Conservation (phyloP, 2,113 vertebrate genomes). For the Burhinus oedicnemus region DNA sequence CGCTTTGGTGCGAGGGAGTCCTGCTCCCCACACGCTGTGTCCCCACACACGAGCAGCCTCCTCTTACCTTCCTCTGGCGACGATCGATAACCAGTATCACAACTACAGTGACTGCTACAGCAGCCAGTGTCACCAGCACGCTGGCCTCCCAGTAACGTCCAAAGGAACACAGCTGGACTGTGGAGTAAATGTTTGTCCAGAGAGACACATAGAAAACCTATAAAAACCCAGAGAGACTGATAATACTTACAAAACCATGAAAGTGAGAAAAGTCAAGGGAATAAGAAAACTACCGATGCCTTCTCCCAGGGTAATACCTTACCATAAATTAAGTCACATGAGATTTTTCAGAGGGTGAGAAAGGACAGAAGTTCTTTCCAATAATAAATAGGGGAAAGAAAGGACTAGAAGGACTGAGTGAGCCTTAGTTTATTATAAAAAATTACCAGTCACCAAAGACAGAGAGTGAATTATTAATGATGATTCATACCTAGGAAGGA, state of each 20-base stretch:
- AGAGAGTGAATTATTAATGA: slow-evolving; percentile 10
- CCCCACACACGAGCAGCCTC: background rate
- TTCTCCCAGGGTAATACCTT: background rate
- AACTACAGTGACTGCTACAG: slow-evolving; percentile 34
- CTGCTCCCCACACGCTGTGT: background rate
- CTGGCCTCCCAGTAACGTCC: slow-evolving; percentile 66
- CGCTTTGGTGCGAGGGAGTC: background rate
- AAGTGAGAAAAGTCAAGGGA: background rate
- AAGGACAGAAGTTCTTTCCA: background rate
- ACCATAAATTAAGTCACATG: background rate
- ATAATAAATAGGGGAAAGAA: background rate
- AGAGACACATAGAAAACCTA: slow-evolving; percentile 79
- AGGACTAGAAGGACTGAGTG: background rate
- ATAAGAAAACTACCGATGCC: background rate
- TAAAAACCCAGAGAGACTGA: background rate
- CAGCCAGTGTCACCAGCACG: slow-evolving; percentile 70
- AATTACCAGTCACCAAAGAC: background rate
- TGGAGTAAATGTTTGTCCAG: slow-evolving; percentile 82
- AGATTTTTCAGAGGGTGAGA: background rate
- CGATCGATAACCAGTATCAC: slow-evolving; percentile 65
- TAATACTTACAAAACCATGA: background rate
- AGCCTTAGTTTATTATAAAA: slow-evolving; percentile 2
- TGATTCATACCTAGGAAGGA: slow-evolving; percentile 28
- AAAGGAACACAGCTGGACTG: slow-evolving; percentile 66
- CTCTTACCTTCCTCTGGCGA: slow-evolving; percentile 74